Conservation (phyloP, 2,113 vertebrate genomes). For the Cyprinodon tularosa region DNA sequence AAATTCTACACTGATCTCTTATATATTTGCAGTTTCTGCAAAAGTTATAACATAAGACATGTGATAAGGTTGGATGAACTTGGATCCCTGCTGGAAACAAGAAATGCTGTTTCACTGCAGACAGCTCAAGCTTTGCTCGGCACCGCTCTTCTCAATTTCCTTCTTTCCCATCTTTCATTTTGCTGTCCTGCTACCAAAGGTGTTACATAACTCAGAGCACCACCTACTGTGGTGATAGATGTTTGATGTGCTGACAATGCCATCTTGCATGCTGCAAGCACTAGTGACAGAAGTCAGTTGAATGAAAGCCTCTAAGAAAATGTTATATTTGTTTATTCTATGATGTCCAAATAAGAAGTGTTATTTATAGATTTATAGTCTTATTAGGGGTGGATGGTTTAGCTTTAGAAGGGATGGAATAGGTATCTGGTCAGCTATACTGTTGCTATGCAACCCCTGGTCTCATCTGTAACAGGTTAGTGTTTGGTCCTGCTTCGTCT, state of each 20-base stretch:
- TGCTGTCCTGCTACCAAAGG: conserved; percentile 64
- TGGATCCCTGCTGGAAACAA: conserved; percentile 84
- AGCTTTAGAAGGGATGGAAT: conserved; percentile 62
- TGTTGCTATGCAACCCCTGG: conserved; percentile 83
- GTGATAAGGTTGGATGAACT: conserved; percentile 74
- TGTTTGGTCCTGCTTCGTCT: conserved; percentile 60
- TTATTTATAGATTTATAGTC: conserved; percentile 32
- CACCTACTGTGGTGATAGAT: conserved; percentile 57
- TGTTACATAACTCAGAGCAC: conserved; percentile 61
- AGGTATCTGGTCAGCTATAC: conserved; percentile 77
- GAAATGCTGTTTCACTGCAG: conserved; percentile 79
- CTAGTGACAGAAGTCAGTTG: conserved; percentile 44
- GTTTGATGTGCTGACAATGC: conserved; percentile 49
- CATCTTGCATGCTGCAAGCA: conserved; percentile 72
- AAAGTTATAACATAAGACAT: conserved; percentile 25
- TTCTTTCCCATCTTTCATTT: conserved; percentile 73
- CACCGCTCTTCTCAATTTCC: conserved; percentile 71
- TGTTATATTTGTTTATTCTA: conserved; percentile 7
- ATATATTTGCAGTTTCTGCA: conserved; percentile 8
- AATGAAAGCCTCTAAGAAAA: conserved; percentile 10
- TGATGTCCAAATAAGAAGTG: conserved; percentile 20
- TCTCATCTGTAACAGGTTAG: conserved; percentile 63
- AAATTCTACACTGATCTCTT: conserved; percentile 2
- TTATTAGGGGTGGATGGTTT: conserved; percentile 54
- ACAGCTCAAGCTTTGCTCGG: conserved; percentile 70